Evolutionary conservation across 2,888 invertebrate genomes (phyloP).

Genomic region (Tryphoninae sp.): DNA sequence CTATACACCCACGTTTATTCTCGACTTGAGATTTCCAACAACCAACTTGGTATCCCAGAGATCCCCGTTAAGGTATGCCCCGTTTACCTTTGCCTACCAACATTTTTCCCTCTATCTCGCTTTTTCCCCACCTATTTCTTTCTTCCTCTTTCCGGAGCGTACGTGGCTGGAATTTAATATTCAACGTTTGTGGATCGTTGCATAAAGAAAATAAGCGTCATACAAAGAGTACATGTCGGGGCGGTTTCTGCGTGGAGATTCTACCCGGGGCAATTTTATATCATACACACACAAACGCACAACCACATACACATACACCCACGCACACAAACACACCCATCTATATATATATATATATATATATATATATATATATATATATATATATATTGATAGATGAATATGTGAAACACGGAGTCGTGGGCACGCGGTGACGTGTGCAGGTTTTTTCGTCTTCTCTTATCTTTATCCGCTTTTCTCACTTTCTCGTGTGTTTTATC

Average conservation of each 20-base stretch:
- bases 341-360: neutral
- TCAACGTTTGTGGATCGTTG: slow-evolving; percentile 62
- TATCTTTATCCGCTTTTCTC: slow-evolving; percentile 26
- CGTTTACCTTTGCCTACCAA: slow-evolving; percentile 37
- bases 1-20: slow-evolving; percentile 25
- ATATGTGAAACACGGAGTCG: slow-evolving; percentile 1
- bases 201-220: slow-evolving; percentile 57
- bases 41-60: slow-evolving; percentile 32
- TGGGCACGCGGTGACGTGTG: slow-evolving; percentile 18
- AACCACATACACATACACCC: no score
- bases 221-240: slow-evolving; percentile 48
- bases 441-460: slow-evolving; percentile 22
- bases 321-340: no score
- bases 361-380: neutral
- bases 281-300: no score
- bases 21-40: slow-evolving; percentile 8
- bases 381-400: neutral
- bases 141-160: slow-evolving; percentile 6
- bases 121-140: slow-evolving; percentile 20
- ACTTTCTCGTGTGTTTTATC: slow-evolving; percentile 19
- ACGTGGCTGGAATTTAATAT: slow-evolving; percentile 64
- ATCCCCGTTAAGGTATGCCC: slow-evolving; percentile 37
- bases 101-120: slow-evolving; percentile 31
- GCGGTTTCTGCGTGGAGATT: slow-evolving; percentile 28
- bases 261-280: slow-evolving; percentile 8